Evolutionary conservation across 2,113 vertebrate genomes (phyloP).

Genomic region (Bucco capensis): DNA sequence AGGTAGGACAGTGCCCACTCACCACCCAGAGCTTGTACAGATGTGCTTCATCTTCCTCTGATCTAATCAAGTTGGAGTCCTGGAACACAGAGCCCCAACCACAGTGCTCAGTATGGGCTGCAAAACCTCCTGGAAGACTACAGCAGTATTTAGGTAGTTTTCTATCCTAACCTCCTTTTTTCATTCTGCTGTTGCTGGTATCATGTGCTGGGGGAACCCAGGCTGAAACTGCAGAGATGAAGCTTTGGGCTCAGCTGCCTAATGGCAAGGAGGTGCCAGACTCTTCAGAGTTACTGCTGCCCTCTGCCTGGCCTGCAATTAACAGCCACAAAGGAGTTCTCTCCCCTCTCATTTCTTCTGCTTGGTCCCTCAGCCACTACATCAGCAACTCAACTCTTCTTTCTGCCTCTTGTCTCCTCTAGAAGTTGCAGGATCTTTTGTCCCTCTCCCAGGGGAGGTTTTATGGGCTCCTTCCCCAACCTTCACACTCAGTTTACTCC

Average conservation of each 20-base stretch:
- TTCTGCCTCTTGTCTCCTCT: background rate
- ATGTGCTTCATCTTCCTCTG: background rate
- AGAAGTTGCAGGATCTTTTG: background rate
- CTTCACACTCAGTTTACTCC: background rate
- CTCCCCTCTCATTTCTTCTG: background rate
- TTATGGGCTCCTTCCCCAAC: background rate
- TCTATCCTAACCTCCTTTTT: background rate
- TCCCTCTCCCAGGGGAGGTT: background rate
- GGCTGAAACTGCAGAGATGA: background rate
- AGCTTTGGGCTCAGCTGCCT: background rate
- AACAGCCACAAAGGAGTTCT: background rate
- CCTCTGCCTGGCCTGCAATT: background rate
- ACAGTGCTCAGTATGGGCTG: rapidly evolving
- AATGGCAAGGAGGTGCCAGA: background rate
- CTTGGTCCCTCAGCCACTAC: background rate
- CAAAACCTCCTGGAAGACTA: background rate
- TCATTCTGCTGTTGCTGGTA: background rate
- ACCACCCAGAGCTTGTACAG: background rate
- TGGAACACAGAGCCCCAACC: background rate
- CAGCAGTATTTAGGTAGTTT: background rate
- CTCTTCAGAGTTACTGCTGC: background rate
- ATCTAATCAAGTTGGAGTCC: too few relatives aligned
- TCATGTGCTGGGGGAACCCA: background rate
- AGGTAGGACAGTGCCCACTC: background rate
- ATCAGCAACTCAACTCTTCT: background rate